phyloP scores from a whole-genome alignment of 2,888 invertebrate species.

The Strigamia crassipes region DNA sequence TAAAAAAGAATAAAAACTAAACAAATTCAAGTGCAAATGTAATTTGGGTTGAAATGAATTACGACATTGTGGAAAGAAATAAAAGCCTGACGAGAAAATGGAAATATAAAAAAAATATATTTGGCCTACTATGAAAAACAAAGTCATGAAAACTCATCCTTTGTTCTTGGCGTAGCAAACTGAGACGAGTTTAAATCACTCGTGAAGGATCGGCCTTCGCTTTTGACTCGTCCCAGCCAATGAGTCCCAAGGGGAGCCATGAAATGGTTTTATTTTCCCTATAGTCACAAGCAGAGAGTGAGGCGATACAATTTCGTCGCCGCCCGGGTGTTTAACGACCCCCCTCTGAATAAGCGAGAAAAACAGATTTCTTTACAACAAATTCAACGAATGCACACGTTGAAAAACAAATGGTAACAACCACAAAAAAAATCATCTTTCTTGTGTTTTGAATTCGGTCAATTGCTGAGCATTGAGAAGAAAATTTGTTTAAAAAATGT shows the following conservation, averaged over 20 bases:
- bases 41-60: neutral
- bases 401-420: slow-evolving; percentile 34
- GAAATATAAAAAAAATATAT: neutral
- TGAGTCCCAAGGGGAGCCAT: slow-evolving; percentile 38
- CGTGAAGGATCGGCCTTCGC: slow-evolving; percentile 42
- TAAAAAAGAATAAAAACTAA: neutral
- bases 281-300: slow-evolving; percentile 26
- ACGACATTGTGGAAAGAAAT: neutral
- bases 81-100: neutral
- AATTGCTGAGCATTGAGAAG: too few species aligned
- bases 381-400: neutral
- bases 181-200: slow-evolving; percentile 29
- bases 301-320: slow-evolving; percentile 38
- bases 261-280: slow-evolving; percentile 42
- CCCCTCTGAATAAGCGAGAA: neutral
- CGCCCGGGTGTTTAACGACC: slow-evolving; percentile 34
- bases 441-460: too few species aligned
- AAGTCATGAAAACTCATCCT: slow-evolving; percentile 28
- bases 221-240: slow-evolving; percentile 32
- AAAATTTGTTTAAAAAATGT: too few species aligned
- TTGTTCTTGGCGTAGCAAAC: slow-evolving; percentile 29
- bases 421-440: neutral
- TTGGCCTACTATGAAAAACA: slow-evolving; percentile 30
- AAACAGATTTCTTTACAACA: slow-evolving; percentile 27
- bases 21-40: slow-evolving; percentile 5